Evolutionary conservation across 2,888 invertebrate species (phyloP).

Genomic region (Tyria jacobaeae): DNA sequence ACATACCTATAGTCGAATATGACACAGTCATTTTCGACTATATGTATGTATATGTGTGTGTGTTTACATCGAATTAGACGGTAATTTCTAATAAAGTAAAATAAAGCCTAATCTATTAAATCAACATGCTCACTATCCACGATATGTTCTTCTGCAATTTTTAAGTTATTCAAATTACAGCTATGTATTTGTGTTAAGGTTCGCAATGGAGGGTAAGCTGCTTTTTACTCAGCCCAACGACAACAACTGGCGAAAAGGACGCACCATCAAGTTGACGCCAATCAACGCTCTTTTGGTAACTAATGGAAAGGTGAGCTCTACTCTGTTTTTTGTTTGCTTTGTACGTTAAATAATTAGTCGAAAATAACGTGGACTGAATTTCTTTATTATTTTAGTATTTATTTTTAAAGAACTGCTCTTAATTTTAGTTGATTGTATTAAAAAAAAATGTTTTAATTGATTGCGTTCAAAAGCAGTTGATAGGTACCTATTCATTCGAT

Average conservation of each 20-base stretch:
- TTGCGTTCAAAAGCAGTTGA: too few species aligned
- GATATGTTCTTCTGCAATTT: constrained; percentile 28
- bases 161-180: constrained; percentile 35
- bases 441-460: too few species aligned
- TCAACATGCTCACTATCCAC: constrained; percentile 38
- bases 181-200: constrained; percentile 77
- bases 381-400: too few species aligned
- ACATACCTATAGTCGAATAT: too few species aligned
- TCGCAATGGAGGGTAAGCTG: constrained; percentile 95
- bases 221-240: constrained; percentile 96
- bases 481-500: too few species aligned
- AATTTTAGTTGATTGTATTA: too few species aligned
- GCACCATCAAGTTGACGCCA: constrained; percentile 95
- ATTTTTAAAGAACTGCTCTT: too few species aligned
- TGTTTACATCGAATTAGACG: constrained; percentile 34
- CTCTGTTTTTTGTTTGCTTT: constrained; percentile 17
- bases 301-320: constrained; percentile 92
- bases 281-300: constrained; percentile 96
- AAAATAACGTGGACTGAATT: too few species aligned
- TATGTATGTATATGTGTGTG: too few species aligned
- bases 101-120: constrained; percentile 42
- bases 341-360: too few species aligned
- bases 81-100: constrained; percentile 38
- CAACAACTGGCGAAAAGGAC: constrained; percentile 95
- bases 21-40: too few species aligned